Base-by-base conservation (phyloP, 30 jellyfish, hydroid and myxozoan species). In the Aurelia aurita region DNA sequence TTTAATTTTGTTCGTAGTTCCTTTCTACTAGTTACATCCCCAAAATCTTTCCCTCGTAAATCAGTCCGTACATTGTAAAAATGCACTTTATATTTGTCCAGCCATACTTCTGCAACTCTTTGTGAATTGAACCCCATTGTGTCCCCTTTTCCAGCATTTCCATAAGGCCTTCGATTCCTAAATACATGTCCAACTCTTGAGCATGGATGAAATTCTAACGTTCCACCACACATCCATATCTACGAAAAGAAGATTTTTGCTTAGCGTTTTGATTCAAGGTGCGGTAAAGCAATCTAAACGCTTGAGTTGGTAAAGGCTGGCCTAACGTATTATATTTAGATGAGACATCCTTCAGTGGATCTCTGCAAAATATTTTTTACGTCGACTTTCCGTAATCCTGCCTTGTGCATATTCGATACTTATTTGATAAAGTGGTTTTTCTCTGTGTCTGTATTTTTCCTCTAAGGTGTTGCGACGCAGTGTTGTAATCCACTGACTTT, bases 161-260 rank as follows among this genome's bases (percentile, higher is more conserved):
- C 95, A 62, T 87, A 86, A 1, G 97, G 97, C 47, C 98, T 87
- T 9, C 86, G 95, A 15, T 67, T 83, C 31, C 98, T 88, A 72
- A 92, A 92, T 14, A 92, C 91, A 34, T 92, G 98, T 8, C 98
- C 98, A 29, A 92, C 98, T 27, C 98, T 86, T 23, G 98, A 92
- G 87, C 98, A 92, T 4, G 98, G 98, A 25, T 87, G 85, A 35
- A 92, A 69, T 60, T 92, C 96, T 43, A 92, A 80, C 2, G 86
- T 46, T 35, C 98, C 98, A 22, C 98, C 98, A 61, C 98, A 92
- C 97, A 92, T 86, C 98, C 98, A 92, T 6, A 92, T 76, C 98
- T 92, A 26, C 3, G 59, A 19, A 8, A 20, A 51, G 62, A 27
- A 35, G 43, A 8, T 26, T 2, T 12, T 3, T 7, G 82, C 14